Evolutionary conservation across 2,888 invertebrate genomes (phyloP).

Genomic region (Bedellia somnulentella): DNA sequence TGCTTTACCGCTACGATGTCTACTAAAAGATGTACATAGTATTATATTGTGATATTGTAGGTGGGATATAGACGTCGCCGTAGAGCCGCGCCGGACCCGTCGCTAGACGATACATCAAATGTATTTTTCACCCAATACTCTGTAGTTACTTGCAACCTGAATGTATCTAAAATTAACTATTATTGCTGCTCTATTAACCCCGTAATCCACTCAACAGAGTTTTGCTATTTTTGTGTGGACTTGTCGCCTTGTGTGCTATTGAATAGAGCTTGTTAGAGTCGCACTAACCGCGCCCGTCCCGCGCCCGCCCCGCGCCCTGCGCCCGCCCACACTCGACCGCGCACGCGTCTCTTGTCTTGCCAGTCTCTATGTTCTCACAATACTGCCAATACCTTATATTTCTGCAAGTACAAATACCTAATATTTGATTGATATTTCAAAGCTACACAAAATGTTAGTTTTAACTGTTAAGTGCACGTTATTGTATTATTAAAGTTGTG

Average conservation of each 20-base stretch:
- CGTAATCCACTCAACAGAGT: too few relatives aligned
- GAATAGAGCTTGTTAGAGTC: too few relatives aligned
- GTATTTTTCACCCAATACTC: slow-evolving; percentile 63
- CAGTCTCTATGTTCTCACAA: slow-evolving; percentile 56
- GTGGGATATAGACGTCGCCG: too few relatives aligned
- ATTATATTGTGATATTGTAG: too few relatives aligned
- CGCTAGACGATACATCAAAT: slow-evolving; percentile 39
- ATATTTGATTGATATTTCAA: slow-evolving; percentile 57
- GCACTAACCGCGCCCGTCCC: slow-evolving; percentile 44
- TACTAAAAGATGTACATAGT: slow-evolving; percentile 45
- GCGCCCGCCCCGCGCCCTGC: slow-evolving; percentile 11
- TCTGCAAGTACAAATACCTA: slow-evolving; percentile 60
- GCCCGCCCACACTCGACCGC: slow-evolving; percentile 13
- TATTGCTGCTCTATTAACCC: slow-evolving; percentile 45
- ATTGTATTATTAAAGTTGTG: slow-evolving; percentile 55
- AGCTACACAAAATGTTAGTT: slow-evolving; percentile 55
- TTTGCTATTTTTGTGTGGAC: too few relatives aligned
- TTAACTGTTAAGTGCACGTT: slow-evolving; percentile 58
- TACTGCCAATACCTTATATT: slow-evolving; percentile 48
- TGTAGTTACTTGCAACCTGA: slow-evolving; percentile 43
- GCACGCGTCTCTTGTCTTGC: slow-evolving; percentile 56
- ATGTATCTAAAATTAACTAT: slow-evolving; percentile 32
- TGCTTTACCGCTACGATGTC: slow-evolving; percentile 60
- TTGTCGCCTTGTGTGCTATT: too few relatives aligned
- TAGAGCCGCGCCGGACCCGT: slow-evolving; percentile 33